Evolutionary conservation across 2,797 vertebrate genomes (phyloP).

Genomic region (Myotis pilosus): DNA sequence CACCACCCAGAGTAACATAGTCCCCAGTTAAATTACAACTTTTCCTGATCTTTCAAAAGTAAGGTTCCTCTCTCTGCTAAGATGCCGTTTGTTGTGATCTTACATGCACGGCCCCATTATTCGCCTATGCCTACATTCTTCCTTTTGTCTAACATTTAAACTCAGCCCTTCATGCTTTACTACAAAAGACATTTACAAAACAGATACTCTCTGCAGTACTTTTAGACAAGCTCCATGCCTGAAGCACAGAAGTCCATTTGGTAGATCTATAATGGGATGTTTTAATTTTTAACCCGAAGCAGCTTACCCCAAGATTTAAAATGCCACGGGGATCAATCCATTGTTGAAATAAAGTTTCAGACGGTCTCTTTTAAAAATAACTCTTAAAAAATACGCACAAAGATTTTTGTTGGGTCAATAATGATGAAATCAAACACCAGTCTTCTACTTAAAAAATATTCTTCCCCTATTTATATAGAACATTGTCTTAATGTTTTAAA

Average conservation of each 20-base stretch:
- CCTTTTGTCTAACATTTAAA: constrained; percentile 68
- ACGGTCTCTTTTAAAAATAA: constrained; percentile 62
- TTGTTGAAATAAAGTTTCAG: constrained; percentile 72
- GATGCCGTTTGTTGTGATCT: constrained; percentile 48
- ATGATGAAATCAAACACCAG: constrained; percentile 47
- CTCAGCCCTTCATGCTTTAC: not conserved
- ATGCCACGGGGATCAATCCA: constrained; percentile 72
- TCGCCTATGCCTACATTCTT: constrained; percentile 56
- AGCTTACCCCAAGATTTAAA: constrained; percentile 74
- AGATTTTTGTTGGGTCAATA: constrained; percentile 50
- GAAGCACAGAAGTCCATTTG: constrained; percentile 78
- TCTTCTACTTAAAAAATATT: constrained; percentile 3
- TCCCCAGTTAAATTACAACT: not conserved
- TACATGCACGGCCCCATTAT: not conserved
- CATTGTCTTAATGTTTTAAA: not conserved
- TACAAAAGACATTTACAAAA: constrained; percentile 78
- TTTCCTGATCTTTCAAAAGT: constrained; percentile 60
- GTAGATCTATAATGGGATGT: constrained; percentile 67
- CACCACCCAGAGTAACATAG: not conserved
- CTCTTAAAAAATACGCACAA: constrained; percentile 54
- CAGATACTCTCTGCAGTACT: constrained; percentile 69
- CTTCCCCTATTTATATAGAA: not conserved
- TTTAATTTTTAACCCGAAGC: constrained; percentile 80
- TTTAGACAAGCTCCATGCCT: constrained; percentile 75
- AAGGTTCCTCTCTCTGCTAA: constrained; percentile 8